Evolutionary conservation across 2,113 vertebrate genomes (phyloP), one percentile per base, ranked within the genome.

Genomic region (Triplophysa dalaica): DNA sequence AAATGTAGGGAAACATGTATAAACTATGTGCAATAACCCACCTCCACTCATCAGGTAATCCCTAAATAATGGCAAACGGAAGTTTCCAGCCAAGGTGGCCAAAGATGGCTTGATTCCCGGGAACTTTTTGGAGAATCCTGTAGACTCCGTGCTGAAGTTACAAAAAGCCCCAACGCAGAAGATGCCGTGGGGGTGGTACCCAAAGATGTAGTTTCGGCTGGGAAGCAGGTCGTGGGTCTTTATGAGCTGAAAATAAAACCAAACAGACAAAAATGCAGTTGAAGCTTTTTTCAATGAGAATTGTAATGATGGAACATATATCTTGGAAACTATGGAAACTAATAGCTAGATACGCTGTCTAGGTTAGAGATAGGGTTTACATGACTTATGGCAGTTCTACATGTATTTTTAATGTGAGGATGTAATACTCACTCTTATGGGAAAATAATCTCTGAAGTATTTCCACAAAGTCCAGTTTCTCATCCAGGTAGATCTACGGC

Each of bases 41-140:
- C 98, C 97, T 81, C 97, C 98, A 80, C 94, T 96, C 97, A 99
- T 99, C 83, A 99, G 87, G 88, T 99, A 99, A 75, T 99, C 98
- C 78, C 98, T 92, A 26, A 99, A 85, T 65, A 99, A 86, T 0
- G 98, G 98, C 84, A 99, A 77, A 60, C 96, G 92, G 89, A 99
- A 99, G 88, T 99, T 99, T 26, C 98, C 98, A 0, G 95, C 96
- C 84, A 99, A 83, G 0, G 97, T 99, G 2, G 97, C 97, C 77
- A 99, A 89, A 70, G 96, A 97, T 0, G 96, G 95, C 73, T 92
- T 92, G 75, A 99, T 99, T 33, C 97, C 97, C 0, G 97, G 97
- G 83, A 98, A 99, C 79, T 97, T 98, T 88, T 95, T 96, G 85
- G 96, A 87, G 52, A 99, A 95, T 56, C 94, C 96, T 0, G 97